Conservation (phyloP, 2,113 vertebrate genomes). For the Apaloderma vittatum region DNA sequence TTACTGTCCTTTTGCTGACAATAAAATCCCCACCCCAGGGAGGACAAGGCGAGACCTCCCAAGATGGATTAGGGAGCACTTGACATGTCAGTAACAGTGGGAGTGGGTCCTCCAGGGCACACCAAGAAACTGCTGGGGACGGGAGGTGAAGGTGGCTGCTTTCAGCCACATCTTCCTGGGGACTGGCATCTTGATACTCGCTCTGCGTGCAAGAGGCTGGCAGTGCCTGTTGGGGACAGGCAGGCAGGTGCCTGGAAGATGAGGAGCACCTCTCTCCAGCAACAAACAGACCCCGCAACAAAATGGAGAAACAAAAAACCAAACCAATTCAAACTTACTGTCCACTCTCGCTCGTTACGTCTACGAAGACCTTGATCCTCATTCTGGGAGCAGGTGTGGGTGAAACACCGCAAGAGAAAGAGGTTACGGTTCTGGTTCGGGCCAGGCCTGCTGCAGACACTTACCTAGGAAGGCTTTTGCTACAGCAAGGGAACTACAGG, state of each 20-base stretch:
- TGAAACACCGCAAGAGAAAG: constrained; percentile 64
- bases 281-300: background rate
- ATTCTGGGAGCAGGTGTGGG: constrained; percentile 78
- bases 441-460: background rate
- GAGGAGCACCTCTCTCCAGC: background rate
- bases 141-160: background rate
- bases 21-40: constrained; percentile 20
- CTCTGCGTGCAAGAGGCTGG: background rate
- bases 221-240: background rate
- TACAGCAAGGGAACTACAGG: constrained; percentile 45
- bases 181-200: background rate
- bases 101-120: background rate
- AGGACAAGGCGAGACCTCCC: constrained; percentile 69
- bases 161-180: background rate
- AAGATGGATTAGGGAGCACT: constrained; percentile 52
- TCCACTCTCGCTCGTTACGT: constrained; percentile 84
- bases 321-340: constrained; percentile 79
- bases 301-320: background rate
- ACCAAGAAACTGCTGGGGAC: background rate
- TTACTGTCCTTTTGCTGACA: constrained; percentile 71
- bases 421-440: background rate
- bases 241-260: background rate
- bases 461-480: constrained; percentile 6
- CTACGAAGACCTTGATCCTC: constrained; percentile 88
- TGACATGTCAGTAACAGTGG: background rate